A percentile compares a stretch with the other conserved stretches of the same genome.
Conservation (phyloP, 2,888 invertebrate genomes). For the Drosophila atripex region DNA sequence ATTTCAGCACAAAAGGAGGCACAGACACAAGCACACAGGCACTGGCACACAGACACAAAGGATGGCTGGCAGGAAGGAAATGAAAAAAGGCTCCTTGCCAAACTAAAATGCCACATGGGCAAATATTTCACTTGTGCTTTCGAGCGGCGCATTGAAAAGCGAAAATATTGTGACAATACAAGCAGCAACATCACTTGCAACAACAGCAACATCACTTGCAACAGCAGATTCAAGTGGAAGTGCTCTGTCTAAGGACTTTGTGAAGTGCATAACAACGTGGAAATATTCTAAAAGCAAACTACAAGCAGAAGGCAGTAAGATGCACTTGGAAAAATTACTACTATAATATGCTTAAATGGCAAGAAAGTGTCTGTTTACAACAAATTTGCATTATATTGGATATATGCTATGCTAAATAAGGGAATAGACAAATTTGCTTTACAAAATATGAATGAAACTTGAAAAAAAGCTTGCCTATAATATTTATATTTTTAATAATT, state of each 20-base stretch:
- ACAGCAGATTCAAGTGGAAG: slow-evolving; percentile 58
- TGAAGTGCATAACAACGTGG: slow-evolving; percentile 78
- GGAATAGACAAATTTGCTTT: too few relatives aligned
- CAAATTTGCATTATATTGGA: too few relatives aligned
- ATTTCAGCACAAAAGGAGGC: slow-evolving; percentile 45
- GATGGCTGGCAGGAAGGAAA: slow-evolving; percentile 11
- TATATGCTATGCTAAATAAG: too few relatives aligned
- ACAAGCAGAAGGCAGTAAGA: slow-evolving; percentile 37
- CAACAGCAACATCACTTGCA: slow-evolving; percentile 29
- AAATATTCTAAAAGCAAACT: slow-evolving; percentile 75
- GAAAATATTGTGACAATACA: slow-evolving; percentile 76
- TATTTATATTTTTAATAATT: neutral
- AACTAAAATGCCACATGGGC: slow-evolving; percentile 71
- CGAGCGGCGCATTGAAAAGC: slow-evolving; percentile 76
- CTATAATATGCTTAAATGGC: too few relatives aligned
- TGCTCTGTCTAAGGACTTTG: slow-evolving; percentile 56
- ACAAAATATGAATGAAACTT: too few relatives aligned
- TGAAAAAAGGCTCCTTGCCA: slow-evolving; percentile 56
- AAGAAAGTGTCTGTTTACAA: too few relatives aligned
- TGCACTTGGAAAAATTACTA: too few relatives aligned
- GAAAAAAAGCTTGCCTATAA: neutral
- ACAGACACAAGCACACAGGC: slow-evolving; percentile 6
- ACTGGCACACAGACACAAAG: neutral
- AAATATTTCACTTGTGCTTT: slow-evolving; percentile 78
- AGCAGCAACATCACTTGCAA: slow-evolving; percentile 28